Conservation (phyloP, 2,888 invertebrate species). For the Yponomeuta cagnagella region DNA sequence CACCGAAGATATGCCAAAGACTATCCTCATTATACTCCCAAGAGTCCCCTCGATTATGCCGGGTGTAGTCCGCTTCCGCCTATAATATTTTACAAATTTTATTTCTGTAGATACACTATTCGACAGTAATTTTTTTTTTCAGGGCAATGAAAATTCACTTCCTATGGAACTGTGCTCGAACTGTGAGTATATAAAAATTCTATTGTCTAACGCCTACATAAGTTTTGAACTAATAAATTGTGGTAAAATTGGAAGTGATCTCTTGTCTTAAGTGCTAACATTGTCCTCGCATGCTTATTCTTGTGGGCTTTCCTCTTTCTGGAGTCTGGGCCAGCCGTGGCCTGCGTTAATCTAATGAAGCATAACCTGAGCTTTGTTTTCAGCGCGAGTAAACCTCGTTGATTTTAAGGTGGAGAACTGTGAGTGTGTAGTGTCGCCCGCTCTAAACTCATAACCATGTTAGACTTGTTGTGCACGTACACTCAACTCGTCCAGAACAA, state of each 20-base stretch:
- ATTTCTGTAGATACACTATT: too few relatives aligned
- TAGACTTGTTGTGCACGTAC: slow-evolving; percentile 59
- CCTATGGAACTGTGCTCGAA: slow-evolving; percentile 98
- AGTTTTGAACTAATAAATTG: background rate
- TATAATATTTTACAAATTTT: too few relatives aligned
- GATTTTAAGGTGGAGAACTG: slow-evolving; percentile 78
- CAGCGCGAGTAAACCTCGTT: slow-evolving; percentile 77
- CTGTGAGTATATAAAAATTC: slow-evolving; percentile 80
- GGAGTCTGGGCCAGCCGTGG: background rate
- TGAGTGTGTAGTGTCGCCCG: slow-evolving; percentile 74
- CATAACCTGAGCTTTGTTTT: slow-evolving; percentile 72
- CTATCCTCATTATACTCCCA: background rate
- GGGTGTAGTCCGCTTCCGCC: too few relatives aligned
- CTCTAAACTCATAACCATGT: slow-evolving; percentile 39
- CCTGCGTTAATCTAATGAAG: slow-evolving; percentile 25
- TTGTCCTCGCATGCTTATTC: slow-evolving; percentile 12
- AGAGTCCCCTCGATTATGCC: background rate
- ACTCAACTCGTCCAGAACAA: slow-evolving; percentile 51
- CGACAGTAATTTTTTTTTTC: slow-evolving; percentile 47
- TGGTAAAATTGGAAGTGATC: slow-evolving; percentile 3
- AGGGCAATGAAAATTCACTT: slow-evolving; percentile 97
- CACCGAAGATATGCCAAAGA: background rate
- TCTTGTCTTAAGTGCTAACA: slow-evolving; percentile 11
- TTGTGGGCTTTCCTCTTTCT: background rate
- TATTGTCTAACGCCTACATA: background rate